Evolutionary conservation across 2,797 vertebrate species (phyloP).

Genomic region (Choloepus didactylus): DNA sequence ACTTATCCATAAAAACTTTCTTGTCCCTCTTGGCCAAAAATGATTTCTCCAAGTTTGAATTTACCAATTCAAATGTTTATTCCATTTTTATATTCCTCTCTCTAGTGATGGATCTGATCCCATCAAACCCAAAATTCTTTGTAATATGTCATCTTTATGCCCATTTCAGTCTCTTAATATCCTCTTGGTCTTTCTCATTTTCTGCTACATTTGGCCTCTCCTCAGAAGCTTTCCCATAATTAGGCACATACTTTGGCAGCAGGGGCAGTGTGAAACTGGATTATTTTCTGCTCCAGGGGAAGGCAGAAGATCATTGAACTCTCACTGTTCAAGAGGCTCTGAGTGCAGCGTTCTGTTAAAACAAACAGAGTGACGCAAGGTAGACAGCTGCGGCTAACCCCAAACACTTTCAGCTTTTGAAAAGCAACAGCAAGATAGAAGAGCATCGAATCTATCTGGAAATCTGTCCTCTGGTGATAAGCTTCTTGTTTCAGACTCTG

Average conservation of each 20-base stretch:
- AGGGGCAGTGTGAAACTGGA: background rate
- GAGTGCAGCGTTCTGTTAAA: constrained; percentile 35
- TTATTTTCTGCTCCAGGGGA: constrained; percentile 47
- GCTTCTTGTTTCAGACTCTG: constrained; percentile 35
- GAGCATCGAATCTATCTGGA: constrained; percentile 33
- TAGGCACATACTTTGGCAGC: constrained; percentile 39
- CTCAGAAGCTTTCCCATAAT: constrained; percentile 35
- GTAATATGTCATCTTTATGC: background rate
- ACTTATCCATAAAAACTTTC: background rate
- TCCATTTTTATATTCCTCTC: background rate
- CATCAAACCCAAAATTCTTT: background rate
- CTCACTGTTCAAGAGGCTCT: background rate
- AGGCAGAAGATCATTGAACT: background rate
- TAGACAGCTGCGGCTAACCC: constrained; percentile 2
- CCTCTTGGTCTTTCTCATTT: background rate
- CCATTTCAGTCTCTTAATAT: background rate
- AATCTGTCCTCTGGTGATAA: constrained; percentile 31
- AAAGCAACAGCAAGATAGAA: constrained; percentile 70
- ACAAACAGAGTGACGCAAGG: constrained; percentile 38
- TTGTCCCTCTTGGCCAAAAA: background rate
- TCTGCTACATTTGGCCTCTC: background rate
- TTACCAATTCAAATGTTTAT: background rate
- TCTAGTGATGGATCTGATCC: background rate
- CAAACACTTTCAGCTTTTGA: constrained; percentile 52
- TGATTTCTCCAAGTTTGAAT: background rate